Percentiles rank a stretch among this genome's conserved stretches.
Conservation (phyloP, 2,113 vertebrate genomes). For the Symphodus melops region DNA sequence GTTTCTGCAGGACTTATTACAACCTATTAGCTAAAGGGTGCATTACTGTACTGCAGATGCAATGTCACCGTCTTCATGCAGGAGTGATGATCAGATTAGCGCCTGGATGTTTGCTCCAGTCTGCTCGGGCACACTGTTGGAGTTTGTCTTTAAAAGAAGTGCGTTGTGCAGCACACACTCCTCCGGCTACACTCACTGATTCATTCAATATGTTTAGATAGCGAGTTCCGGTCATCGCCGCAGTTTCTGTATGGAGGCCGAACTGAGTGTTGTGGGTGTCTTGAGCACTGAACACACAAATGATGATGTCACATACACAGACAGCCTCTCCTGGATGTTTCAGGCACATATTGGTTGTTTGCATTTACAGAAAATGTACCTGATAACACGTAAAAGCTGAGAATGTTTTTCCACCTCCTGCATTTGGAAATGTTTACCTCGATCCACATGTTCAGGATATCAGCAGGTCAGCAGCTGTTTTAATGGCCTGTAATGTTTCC, state of each 20-base stretch:
- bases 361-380: not conserved
- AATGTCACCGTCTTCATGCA: constrained; percentile 19
- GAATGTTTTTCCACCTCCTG: not conserved
- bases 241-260: not conserved
- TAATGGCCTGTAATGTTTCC: not conserved
- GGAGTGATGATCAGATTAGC: not conserved
- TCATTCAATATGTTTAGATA: constrained; percentile 8
- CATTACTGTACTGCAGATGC: constrained; percentile 21
- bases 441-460: not conserved
- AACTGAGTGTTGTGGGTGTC: not conserved
- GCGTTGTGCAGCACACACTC: constrained; percentile 1
- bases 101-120: constrained; percentile 34
- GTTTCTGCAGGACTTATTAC: constrained; percentile 15
- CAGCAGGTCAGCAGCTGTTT: not conserved
- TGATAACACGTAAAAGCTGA: not conserved
- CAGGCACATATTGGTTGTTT: not conserved
- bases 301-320: not conserved
- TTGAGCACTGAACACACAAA: not conserved
- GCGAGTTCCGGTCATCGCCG: not conserved
- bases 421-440: not conserved
- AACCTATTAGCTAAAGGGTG: not conserved
- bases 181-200: not conserved
- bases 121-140: constrained; percentile 14
- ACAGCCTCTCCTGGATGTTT: not conserved
- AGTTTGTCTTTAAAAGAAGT: not conserved